Percentiles rank a stretch among this genome's conserved stretches.
Conservation (phyloP, 1,140 invertebrate genomes). For the Neotoxoptera formosana region DNA sequence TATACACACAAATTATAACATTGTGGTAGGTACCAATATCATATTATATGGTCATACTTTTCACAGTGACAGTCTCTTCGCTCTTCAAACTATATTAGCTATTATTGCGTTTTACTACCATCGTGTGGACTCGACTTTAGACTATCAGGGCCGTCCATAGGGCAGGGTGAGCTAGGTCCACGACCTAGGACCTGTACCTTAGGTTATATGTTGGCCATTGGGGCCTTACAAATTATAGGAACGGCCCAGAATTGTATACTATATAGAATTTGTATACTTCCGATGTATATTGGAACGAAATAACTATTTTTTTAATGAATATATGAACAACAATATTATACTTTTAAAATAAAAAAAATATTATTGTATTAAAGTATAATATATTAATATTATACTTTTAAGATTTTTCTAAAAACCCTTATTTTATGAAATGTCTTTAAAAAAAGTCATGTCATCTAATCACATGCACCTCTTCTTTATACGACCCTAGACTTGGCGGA, state of each 20-base stretch:
- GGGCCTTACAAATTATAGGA: too few species aligned
- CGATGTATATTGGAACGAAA: background rate
- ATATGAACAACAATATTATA: background rate
- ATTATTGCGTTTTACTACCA: too few species aligned
- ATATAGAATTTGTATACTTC: background rate
- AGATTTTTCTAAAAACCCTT: background rate
- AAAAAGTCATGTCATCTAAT: background rate
- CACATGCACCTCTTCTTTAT: background rate
- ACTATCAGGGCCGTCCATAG: background rate
- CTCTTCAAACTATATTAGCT: background rate
- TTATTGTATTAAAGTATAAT: too few species aligned
- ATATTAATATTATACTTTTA: background rate
- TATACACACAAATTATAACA: background rate
- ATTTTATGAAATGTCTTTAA: too few species aligned
- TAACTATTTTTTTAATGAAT: background rate
- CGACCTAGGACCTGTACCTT: too few species aligned
- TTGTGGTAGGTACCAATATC: background rate
- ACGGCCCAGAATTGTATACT: too few species aligned
- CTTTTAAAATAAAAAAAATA: too few species aligned
- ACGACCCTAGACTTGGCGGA: background rate
- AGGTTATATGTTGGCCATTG: too few species aligned
- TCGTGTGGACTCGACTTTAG: background rate
- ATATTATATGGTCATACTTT: background rate
- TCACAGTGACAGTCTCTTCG: background rate
- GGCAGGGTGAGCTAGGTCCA: too few species aligned